phyloP scores from a whole-genome alignment of 2,113 vertebrate genomes.

The Misgurnus anguillicaudatus region DNA sequence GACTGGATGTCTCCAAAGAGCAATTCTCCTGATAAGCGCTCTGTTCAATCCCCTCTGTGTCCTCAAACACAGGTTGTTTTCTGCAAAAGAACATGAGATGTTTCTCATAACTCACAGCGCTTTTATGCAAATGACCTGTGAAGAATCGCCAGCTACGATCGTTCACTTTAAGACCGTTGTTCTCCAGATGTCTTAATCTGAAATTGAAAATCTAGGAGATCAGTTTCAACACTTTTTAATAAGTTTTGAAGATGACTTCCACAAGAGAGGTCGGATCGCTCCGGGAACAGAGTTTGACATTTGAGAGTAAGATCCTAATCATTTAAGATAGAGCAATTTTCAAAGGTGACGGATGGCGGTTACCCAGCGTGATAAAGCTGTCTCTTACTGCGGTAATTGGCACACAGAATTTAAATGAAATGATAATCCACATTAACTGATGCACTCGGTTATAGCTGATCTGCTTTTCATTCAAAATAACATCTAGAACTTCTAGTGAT shows the following conservation, averaged over 20 bases:
- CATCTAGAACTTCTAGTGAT: too few species aligned
- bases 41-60: neutral
- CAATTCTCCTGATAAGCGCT: constrained; percentile 11
- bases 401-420: constrained; percentile 5
- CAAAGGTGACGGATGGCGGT: constrained; percentile 21
- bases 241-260: constrained; percentile 13
- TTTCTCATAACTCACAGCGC: constrained; percentile 1
- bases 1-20: neutral
- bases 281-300: constrained; percentile 27
- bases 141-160: neutral
- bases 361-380: neutral
- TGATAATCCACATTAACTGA: too few species aligned
- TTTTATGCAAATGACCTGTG: constrained; percentile 36
- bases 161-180: neutral
- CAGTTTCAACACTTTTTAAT: constrained; percentile 9
- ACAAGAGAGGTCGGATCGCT: constrained; percentile 7
- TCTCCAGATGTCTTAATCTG: constrained; percentile 9
- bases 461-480: too few species aligned
- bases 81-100: neutral
- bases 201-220: constrained; percentile 46
- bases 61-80: constrained; percentile 13
- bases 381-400: neutral
- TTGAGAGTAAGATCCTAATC: constrained; percentile 8
- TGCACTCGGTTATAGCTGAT: too few species aligned
- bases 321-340: constrained; percentile 13